Evolutionary conservation across 2,888 invertebrate genomes (phyloP).

Genomic region (Drosophila conformis): DNA sequence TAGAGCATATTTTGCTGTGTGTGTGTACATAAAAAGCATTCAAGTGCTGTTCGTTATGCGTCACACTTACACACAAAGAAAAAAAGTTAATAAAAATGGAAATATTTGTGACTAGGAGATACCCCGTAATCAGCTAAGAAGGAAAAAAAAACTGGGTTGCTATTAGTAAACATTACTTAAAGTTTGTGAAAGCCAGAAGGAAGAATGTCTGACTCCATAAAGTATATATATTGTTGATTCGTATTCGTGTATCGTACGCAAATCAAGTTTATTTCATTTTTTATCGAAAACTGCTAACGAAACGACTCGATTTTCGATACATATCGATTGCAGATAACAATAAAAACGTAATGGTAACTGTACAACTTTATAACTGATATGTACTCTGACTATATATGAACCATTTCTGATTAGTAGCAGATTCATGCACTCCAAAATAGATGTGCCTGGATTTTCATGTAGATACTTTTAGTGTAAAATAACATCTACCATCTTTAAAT

Average conservation of each 20-base stretch:
- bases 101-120: background rate
- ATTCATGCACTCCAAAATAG: too few species aligned
- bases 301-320: too few species aligned
- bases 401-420: too few species aligned
- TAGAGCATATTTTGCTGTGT: constrained; percentile 1
- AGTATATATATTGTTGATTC: background rate
- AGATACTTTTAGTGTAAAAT: too few species aligned
- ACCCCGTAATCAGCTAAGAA: background rate
- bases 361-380: too few species aligned
- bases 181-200: background rate
- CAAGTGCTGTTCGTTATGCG: constrained; percentile 50
- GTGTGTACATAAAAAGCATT: constrained; percentile 51
- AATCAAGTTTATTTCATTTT: background rate
- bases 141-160: background rate
- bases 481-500: background rate
- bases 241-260: background rate
- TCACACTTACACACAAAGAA: constrained; percentile 31
- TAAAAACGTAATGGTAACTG: accelerated
- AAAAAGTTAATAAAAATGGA: too few species aligned
- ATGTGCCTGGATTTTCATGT: too few species aligned
- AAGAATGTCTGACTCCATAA: background rate
- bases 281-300: too few species aligned
- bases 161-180: background rate
- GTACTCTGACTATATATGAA: too few species aligned
- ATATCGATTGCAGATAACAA: background rate